These are phyloP conservation scores for Bedellia somnulentella DNA, from an alignment of 2,888 invertebrate species.

Conservation along the genomic window DNA sequence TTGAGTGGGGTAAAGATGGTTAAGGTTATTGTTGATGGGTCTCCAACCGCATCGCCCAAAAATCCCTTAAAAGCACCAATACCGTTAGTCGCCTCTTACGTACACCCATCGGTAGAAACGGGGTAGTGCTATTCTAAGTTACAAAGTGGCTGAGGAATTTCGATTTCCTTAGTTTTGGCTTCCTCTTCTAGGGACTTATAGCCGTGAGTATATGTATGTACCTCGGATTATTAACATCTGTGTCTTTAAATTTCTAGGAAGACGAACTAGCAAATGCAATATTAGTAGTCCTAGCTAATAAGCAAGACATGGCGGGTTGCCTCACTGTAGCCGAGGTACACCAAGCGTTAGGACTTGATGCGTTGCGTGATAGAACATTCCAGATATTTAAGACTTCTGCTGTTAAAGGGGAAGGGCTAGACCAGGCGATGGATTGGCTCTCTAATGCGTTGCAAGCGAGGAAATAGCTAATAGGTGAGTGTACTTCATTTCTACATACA, in stretches of 20 bases:
- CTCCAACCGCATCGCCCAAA: no score
- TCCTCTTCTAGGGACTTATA: no score
- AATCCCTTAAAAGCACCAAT: no score
- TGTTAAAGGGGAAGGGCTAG: constrained; percentile 95
- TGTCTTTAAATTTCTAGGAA: constrained; percentile 70
- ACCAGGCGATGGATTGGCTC: constrained; percentile 99
- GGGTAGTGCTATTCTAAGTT: no score
- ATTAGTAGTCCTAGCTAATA: constrained; percentile 96
- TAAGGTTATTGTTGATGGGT: no score
- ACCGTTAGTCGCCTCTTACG: no score
- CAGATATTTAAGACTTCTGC: constrained; percentile 97
- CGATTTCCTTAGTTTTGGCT: no score
- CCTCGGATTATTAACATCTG: not conserved
- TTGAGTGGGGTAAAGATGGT: no score
- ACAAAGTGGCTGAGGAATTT: no score
- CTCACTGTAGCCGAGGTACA: constrained; percentile 96
- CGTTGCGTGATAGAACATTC: constrained; percentile 87
- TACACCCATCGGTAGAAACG: no score
- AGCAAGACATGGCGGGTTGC: constrained; percentile 98
- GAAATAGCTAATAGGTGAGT: constrained; percentile 65
- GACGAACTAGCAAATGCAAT: constrained; percentile 96
- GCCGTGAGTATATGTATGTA: no score
- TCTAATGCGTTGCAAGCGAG: constrained; percentile 86
- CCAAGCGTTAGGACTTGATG: constrained; percentile 92
- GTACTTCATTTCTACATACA: not conserved